Evolutionary conservation across 2,113 vertebrate genomes (phyloP), one percentile per base, ranked within the genome.

Genomic region (Ranitomeya variabilis): DNA sequence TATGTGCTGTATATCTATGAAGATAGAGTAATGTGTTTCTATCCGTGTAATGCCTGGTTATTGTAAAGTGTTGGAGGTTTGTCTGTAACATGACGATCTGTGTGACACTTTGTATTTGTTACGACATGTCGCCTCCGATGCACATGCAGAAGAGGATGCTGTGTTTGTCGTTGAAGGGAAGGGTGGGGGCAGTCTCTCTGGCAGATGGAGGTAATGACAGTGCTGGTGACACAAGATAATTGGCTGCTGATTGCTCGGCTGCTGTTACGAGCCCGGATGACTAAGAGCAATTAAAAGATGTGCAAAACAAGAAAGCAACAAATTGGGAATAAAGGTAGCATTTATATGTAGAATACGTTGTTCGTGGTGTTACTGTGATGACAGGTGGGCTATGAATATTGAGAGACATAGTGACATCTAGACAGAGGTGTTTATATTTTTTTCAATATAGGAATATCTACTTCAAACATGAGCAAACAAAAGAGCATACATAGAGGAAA

Each of bases 121-220:
- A n/a, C 16, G 45, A 52, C 45, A 80, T 59, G 23, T 59, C 16
- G n/a, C 4, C 67, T 21, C 18, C 37, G 19, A 69, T 66, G 74
- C 31, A 60, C 60, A 67, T 55, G 81, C 87, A 62, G 81, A 21
- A 89, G 71, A 37, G 45, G 69, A 77, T 73, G n/a, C 26, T 66
- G 59, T n/a, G 60, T 55, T 64, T 83, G 69, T 88, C 55, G 31
- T 37, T 84, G 80, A 12, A 60, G 81, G 86, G 86, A 52, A n/a
- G 78, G 74, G 37, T 45, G 37, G 69, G 59, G 64, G 83, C 45
- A 57, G 51, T 77, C 7, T 31, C 52, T 79, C 82, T 45, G 23
- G 87, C 87, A 89, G 87, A 89, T 89, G 87, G 81, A 89, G 87
- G 87, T 89, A 89, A 89, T 89, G 87, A 89, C 87, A 89, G 87